phyloP scores from a whole-genome alignment of 2,888 invertebrate genomes.

The Limenitis camilla region DNA sequence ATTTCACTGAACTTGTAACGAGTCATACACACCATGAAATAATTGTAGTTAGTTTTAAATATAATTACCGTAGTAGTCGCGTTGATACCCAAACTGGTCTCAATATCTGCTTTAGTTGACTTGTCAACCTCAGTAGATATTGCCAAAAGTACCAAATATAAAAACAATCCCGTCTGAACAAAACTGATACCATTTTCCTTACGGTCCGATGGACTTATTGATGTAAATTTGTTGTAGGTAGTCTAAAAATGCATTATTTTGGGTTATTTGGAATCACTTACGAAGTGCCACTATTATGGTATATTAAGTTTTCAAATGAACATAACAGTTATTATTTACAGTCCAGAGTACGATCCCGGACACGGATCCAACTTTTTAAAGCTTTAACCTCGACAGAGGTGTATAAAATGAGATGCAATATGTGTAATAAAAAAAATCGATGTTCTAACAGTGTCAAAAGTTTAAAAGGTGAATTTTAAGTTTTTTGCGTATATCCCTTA shows the following conservation, averaged over 20 bases:
- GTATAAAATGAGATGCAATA: no score
- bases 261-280: no score
- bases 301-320: background rate
- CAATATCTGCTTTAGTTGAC: conserved; percentile 46
- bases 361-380: no score
- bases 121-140: conserved; percentile 51
- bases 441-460: no score
- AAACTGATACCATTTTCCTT: conserved; percentile 61
- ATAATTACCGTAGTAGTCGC: conserved; percentile 41
- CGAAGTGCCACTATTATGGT: no score
- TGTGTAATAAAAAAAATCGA: no score
- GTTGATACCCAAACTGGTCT: conserved; percentile 36
- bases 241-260: conserved; percentile 33
- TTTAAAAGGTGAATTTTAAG: no score
- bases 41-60: background rate
- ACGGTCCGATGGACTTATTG: conserved; percentile 40
- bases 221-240: conserved; percentile 43
- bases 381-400: no score
- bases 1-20: no score
- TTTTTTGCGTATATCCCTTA: no score
- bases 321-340: background rate
- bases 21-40: no score
- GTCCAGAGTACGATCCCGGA: no score
- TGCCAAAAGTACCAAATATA: conserved; percentile 47
- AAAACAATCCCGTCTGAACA: conserved; percentile 54